Conservation (phyloP, 2,797 vertebrate species). For the Hafferia zeledoni region DNA sequence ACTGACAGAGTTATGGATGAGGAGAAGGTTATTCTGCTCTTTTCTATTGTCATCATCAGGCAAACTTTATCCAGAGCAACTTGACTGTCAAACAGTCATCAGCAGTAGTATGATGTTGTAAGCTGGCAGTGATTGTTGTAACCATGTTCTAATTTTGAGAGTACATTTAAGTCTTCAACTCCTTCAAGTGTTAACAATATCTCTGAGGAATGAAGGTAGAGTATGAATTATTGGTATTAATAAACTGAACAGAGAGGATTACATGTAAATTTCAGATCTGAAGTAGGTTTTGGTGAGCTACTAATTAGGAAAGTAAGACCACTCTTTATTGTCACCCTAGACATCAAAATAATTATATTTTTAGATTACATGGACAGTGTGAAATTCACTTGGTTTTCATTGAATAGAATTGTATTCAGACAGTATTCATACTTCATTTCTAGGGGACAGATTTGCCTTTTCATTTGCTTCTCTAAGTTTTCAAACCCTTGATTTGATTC, state of each 20-base stretch:
- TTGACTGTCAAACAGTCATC: neutral
- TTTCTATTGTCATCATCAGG: neutral
- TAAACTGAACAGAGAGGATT: neutral
- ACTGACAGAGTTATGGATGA: neutral
- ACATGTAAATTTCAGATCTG: neutral
- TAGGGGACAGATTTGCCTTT: neutral
- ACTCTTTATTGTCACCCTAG: neutral
- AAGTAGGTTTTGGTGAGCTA: neutral
- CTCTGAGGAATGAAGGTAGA: neutral
- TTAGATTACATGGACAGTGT: neutral
- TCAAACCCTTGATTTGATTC: neutral
- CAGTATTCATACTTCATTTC: neutral
- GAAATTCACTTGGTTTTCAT: neutral
- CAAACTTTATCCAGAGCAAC: neutral
- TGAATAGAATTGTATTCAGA: neutral
- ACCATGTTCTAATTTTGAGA: neutral
- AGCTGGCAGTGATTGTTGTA: neutral
- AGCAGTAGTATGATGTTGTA: neutral
- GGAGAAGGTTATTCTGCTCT: neutral
- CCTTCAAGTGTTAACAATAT: neutral
- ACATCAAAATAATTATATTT: neutral
- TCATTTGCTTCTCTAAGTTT: neutral
- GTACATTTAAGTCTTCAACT: neutral
- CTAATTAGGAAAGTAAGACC: neutral
- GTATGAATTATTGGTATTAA: neutral